These are phyloP conservation scores for Urophycis tenuis DNA, from an alignment of 2,797 vertebrate genomes.

Conservation along the genomic window DNA sequence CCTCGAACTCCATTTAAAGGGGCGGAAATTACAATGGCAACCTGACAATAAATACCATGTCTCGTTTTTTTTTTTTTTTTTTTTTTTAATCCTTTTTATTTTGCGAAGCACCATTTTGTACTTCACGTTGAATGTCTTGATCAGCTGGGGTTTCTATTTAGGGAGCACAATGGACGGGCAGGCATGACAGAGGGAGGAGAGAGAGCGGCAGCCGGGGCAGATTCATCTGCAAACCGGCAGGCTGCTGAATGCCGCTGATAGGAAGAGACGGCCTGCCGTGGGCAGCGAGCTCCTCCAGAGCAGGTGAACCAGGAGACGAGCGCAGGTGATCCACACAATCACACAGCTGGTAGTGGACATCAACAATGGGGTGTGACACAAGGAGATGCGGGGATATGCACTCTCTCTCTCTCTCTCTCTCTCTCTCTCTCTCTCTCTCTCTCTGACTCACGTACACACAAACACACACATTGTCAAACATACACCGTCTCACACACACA, in stretches of 20 bases:
- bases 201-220: background rate
- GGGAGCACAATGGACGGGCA: conserved; percentile 32
- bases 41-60: background rate
- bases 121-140: background rate
- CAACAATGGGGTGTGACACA: conserved; percentile 20
- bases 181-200: conserved; percentile 31
- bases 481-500: too few relatives aligned
- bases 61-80: background rate
- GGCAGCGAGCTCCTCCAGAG: conserved; percentile 50
- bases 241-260: background rate
- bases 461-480: too few relatives aligned
- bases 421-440: background rate
- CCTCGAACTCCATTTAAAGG: conserved; percentile 5
- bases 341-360: conserved; percentile 46
- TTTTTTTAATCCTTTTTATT: background rate
- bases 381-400: background rate
- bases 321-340: conserved; percentile 49
- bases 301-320: conserved; percentile 57
- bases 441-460: background rate
- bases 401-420: background rate
- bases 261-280: conserved; percentile 18
- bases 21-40: background rate
- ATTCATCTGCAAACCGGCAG: too few relatives aligned
- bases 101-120: background rate
- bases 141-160: background rate